Evolutionary conservation across 2,113 vertebrate genomes (phyloP).

Genomic region (Pionites leucogaster): DNA sequence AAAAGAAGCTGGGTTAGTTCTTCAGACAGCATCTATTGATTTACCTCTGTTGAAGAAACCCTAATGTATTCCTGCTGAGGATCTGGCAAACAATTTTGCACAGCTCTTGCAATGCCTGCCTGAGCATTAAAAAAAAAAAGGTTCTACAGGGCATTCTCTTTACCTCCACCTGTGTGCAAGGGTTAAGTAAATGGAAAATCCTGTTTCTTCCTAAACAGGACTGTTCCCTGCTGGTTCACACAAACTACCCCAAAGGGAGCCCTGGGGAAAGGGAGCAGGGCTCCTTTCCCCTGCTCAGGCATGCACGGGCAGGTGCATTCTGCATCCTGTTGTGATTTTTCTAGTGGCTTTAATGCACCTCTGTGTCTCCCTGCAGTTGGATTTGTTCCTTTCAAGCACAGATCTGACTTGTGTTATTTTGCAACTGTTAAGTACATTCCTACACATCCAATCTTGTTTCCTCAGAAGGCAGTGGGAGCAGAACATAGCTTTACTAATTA

Average conservation of each 20-base stretch:
- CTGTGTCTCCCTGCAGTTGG: neutral
- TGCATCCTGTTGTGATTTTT: conserved; percentile 42
- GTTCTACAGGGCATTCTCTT: neutral
- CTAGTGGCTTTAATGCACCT: conserved; percentile 15
- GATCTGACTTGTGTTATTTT: conserved; percentile 22
- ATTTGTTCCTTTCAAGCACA: conserved; percentile 4
- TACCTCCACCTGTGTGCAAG: neutral
- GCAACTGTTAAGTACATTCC: neutral
- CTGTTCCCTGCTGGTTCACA: conserved; percentile 17
- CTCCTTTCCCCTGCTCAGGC: neutral
- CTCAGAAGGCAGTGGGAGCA: conserved; percentile 17
- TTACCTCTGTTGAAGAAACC: neutral
- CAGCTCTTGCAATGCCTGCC: neutral
- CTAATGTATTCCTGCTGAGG: conserved; percentile 8
- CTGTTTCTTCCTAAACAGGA: conserved; percentile 3
- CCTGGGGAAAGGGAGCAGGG: neutral
- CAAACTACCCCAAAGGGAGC: conserved; percentile 35
- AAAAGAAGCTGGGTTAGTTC: neutral
- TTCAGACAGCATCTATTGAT: neutral
- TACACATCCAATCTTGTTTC: neutral
- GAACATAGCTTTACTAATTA: neutral
- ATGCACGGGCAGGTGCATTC: conserved; percentile 26
- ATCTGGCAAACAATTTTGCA: conserved; percentile 12
- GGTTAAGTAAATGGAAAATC: conserved; percentile 50
- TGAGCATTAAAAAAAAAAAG: neutral